Evolutionary conservation across 1,140 invertebrate species (phyloP), one percentile per base, ranked within the genome.

Genomic region (Philaenus spumarius): DNA sequence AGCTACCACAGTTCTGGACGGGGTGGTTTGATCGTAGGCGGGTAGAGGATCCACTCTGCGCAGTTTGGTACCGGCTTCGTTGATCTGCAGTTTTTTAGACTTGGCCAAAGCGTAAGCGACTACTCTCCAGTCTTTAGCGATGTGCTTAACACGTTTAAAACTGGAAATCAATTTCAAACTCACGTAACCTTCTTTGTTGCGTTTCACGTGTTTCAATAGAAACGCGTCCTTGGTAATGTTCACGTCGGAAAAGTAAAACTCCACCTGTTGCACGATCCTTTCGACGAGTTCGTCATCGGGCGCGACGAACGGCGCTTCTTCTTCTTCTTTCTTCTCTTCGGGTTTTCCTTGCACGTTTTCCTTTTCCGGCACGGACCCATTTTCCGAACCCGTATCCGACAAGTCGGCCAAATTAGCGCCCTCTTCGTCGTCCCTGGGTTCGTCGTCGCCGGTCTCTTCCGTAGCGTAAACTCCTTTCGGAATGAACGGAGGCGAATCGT

Each of bases 141-240:
- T 73, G 66, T 93, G 90, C 66, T 93, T 92, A 22, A 97, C 92
- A 46, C 93, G 83, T 69, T 96, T 92, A 68, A 94, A 93, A 64
- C 90, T 94, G 1, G 93, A 94, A 51, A 96, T 93, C 37, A 97
- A 76, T 72, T 97, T 97, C 6, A 97, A 76, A 30, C 90, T 94
- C 1, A 97, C 93, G 73, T 89, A 97, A 9, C 95, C 94, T 72
- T 95, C 91, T 71, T 95, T 95, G 70, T 96, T 95, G 20, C 93
- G 79, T 30, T 90, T 83, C 2, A 97, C 93, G 72, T 97, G 93
- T 72, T 97, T 97, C 34, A 97, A 72, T 4, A 97, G 75, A 72
- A 97, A 97, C 1, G 93, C 92, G 70, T 97, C 93, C 72, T 95
- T 96, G 1, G 91, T 83, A 58, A 97, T 93, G 69, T 94, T 95